These are phyloP conservation scores for Zosterops hypoxanthus DNA, from an alignment of 2,113 vertebrate species.

Conservation along the genomic window DNA sequence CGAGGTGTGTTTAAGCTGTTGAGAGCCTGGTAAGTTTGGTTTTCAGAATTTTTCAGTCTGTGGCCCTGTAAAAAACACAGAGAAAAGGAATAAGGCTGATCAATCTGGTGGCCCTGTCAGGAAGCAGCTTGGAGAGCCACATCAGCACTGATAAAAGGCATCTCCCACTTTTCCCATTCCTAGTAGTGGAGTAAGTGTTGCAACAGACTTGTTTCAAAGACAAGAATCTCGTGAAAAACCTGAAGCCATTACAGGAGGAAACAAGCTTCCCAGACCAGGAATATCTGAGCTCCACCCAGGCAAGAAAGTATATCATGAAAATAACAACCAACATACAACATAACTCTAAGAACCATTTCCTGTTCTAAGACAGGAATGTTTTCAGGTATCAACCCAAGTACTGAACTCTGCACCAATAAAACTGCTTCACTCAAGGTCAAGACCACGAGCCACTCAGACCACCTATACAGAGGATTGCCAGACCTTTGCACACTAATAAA, in stretches of 20 bases:
- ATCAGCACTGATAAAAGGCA: background rate
- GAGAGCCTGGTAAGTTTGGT: slow-evolving; percentile 95
- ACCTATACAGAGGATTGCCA: background rate
- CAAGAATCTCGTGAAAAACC: background rate
- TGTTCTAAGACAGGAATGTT: background rate
- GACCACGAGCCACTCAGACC: background rate
- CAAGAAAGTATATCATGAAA: background rate
- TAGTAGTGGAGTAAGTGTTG: background rate
- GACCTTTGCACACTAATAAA: background rate
- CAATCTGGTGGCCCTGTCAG: background rate
- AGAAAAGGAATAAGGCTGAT: background rate
- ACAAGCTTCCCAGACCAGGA: background rate
- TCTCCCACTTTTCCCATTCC: background rate
- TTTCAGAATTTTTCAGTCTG: slow-evolving; percentile 95
- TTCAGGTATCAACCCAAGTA: background rate
- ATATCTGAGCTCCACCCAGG: background rate
- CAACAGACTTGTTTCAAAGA: background rate
- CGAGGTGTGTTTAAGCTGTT: slow-evolving; percentile 87
- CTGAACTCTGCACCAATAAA: background rate
- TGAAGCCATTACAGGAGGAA: background rate
- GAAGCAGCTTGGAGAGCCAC: background rate
- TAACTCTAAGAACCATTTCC: background rate
- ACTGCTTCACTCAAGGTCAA: background rate
- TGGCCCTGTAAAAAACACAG: slow-evolving; percentile 81
- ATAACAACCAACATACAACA: background rate